Base-by-base conservation (phyloP, 2,888 invertebrate genomes). In the Cheilosia variabilis region DNA sequence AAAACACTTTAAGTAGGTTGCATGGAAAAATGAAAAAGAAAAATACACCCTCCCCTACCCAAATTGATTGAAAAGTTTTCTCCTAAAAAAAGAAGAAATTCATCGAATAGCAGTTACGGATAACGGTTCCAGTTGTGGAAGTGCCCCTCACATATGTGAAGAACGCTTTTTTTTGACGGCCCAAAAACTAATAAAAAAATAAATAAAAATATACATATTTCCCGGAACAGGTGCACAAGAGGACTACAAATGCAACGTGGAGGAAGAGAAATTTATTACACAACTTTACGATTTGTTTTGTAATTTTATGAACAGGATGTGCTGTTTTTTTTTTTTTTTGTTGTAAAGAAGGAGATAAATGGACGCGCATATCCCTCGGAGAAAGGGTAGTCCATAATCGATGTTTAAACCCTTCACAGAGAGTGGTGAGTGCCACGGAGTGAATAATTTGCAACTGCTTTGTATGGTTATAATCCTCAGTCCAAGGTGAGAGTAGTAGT, bases 21-120 rank as follows among this genome's bases (percentile, higher is more conserved):
- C 27, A 6, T 27, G 27, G 27, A 27, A 27, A 6, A 27, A 27
- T 27, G 3, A 17, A 34, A 27, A 65, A 65, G 17, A 4, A 17
- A 10, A 65, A 52, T 37, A 52, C 4, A 10, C 19, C 7, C 24
- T 10, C 34, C 41, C 17, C 27, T 15, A 24, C 2, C 15, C 13
- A 65, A 65, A 76, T 50, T 60, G 66, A 76, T 76, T 76, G 66
- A 76, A 76, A 66, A 63, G 63, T 73, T 73, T 63, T 24, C 45
- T 24, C 24, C 53, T n/a, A 43, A 43, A 62, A 72, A 27, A 53
- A 55, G 55, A 52, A 45, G 47, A 75, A 65, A 57, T 17, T 10
- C 47, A 65, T 37, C 7, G 37, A 47, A 69, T 50, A 66, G 58
- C 76, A 65, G 63, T 75, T 75, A 75, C 57, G 57, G 50, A 57